Evolutionary conservation across 2,797 vertebrate genomes (phyloP), one percentile per base, ranked within the genome.

Genomic region (Dryobates pubescens): DNA sequence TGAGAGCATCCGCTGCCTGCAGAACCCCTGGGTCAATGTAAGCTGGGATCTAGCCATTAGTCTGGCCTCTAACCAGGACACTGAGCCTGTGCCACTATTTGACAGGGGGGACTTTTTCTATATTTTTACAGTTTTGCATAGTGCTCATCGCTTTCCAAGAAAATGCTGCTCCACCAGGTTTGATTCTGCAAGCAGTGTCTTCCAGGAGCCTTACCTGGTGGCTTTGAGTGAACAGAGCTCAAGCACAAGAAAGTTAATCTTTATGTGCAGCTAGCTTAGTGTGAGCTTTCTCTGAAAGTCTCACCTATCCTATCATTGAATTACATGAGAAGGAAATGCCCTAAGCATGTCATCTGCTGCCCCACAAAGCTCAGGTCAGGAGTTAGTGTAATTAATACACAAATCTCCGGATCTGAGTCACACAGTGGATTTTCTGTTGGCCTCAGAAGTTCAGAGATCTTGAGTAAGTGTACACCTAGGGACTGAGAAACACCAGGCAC

Each of bases 81-180:
- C 23, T 9, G 12, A 18, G 4, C 17, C 16, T 13, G 12, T 59
- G 18, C 9, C 27, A 32, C 38, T 47, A 45, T 8, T 16, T 2
- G 6, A 64, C n/a, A 13, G 6, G 2, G 2, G 47, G 27, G 3
- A 2, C 16, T 69, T 85, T 70, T 76, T 30, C 13, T 23, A 0
- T 20, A 16, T 67, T 67, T 77, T 36, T 67, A 9, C 20, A 23
- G 4, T 80, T 72, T 4, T 36, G 3, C 9, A 10, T 17, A 13
- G 41, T 49, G 14, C 75, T 10, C n/a, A 30, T 18, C 38, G 27
- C 9, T 71, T 67, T 22, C 67, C 19, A 56, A 16, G 9, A 61
- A 9, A 10, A n/a, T 56, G 20, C 17, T 36, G 12, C 15, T 68
- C 13, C 29, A 10, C 14, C 5, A 51, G 13, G 2, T 62, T 76